Evolutionary conservation across 2,113 vertebrate species (phyloP), one percentile per base, ranked within the genome.

Genomic region (Alosa alosa): DNA sequence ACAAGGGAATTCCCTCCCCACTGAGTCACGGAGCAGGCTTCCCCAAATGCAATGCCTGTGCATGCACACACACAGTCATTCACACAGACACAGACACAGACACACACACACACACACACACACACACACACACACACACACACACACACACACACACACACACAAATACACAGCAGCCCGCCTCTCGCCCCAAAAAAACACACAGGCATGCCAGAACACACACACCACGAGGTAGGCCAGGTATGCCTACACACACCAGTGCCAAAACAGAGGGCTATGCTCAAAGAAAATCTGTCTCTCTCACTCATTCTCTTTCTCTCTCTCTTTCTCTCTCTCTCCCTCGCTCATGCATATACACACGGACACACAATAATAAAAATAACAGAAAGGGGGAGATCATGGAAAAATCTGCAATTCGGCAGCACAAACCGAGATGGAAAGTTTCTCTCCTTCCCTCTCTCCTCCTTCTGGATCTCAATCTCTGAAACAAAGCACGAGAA

Each of bases 1-100:
- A 97, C 96, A 89, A 96, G 97, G 97, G 97, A 97, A 97, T 97
- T 97, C 97, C 97, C 97, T 97, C 93, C 93, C 90, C 91, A 46
- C 90, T 97, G 97, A 98, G 95, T 98, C 97, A 97, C 92, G 87
- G 92, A 86, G 93, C 90, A 94, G 97, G 96, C 96, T 97, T 98
- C 96, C 97, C 97, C 97, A 93, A 89, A 94, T 36, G 72, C 72
- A 39, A 39, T 60, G 72, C 25, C 0, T 15, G 31, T 95, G 94
- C 95, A 93, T 95, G 94, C 94, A 92, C 90, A 82, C 89, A 81
- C 86, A 90, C 84, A 89, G n/a, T n/a, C 95, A 93, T 95, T 94
- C 94, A 92, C 90, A 82, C 89, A 81, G 85, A 90, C 84, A 89
- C 85, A 88, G 72, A 90, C 90, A 88, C 52, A 87, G 83, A 89